phyloP scores from a whole-genome alignment of 2,888 invertebrate genomes.

The Caenorhabditis zanzibari region DNA sequence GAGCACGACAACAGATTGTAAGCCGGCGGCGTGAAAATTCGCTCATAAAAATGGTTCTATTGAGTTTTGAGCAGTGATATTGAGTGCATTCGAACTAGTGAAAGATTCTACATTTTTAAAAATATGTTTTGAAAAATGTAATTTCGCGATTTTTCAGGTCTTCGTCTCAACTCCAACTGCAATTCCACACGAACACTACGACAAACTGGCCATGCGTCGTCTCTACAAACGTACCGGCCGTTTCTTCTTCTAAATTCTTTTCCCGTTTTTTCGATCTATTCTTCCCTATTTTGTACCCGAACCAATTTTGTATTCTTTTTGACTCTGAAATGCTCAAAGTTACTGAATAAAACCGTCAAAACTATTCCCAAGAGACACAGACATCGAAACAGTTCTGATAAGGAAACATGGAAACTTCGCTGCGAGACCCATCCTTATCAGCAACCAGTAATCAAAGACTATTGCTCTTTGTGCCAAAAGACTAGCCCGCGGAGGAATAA shows the following conservation, averaged over 20 bases:
- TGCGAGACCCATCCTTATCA: slow-evolving; percentile 56
- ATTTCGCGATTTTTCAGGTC: slow-evolving; percentile 51
- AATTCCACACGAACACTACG: slow-evolving; percentile 72
- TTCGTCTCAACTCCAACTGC: slow-evolving; percentile 70
- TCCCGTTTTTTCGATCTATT: slow-evolving; percentile 9
- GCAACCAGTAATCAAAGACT: slow-evolving; percentile 64
- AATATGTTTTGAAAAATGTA: no score
- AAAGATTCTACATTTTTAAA: no score
- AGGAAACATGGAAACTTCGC: slow-evolving; percentile 16
- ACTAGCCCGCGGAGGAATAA: slow-evolving; percentile 18
- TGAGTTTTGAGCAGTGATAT: no score
- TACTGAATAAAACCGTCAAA: slow-evolving; percentile 22
- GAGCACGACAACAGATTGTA: no score
- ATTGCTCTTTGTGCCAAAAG: slow-evolving; percentile 64
- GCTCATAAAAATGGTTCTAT: no score
- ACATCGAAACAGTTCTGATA: slow-evolving; percentile 17
- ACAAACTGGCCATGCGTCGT: slow-evolving; percentile 73
- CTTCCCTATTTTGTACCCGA: slow-evolving; percentile 5
- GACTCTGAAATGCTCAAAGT: background rate
- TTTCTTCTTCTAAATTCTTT: slow-evolving; percentile 77
- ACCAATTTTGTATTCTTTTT: slow-evolving; percentile 8
- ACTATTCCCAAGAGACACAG: slow-evolving; percentile 17
- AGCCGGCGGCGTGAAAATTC: no score
- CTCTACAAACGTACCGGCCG: slow-evolving; percentile 82
- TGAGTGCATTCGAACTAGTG: no score